phyloP scores from a whole-genome alignment of 2,888 invertebrate genomes.

The Melikaiella ostensackeni region DNA sequence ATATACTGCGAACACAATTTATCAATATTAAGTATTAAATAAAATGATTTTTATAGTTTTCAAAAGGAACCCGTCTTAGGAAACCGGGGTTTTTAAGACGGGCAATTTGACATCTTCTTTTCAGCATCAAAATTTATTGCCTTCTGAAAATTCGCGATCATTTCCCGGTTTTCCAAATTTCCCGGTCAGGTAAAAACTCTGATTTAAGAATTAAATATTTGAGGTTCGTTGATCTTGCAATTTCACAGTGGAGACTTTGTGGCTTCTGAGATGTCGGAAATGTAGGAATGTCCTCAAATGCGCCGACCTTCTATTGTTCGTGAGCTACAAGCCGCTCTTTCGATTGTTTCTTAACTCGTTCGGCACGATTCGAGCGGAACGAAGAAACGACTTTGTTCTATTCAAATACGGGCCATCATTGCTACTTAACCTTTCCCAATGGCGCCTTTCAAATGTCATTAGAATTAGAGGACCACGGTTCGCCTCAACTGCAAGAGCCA shows the following conservation, averaged over 20 bases:
- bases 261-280: conserved; percentile 29
- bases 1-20: no score
- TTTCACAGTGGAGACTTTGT: conserved; percentile 28
- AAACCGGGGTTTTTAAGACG: no score
- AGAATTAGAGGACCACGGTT: conserved; percentile 12
- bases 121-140: no score
- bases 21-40: no score
- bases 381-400: conserved; percentile 37
- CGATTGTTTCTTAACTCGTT: conserved; percentile 37
- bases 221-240: conserved; percentile 15
- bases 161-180: no score
- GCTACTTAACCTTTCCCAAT: conserved; percentile 38
- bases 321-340: conserved; percentile 33
- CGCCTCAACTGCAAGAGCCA: conserved; percentile 15
- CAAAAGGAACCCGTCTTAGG: no score
- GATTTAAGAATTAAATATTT: neutral
- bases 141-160: no score
- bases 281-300: conserved; percentile 36
- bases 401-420: conserved; percentile 35
- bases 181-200: neutral
- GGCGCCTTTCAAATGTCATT: conserved; percentile 26
- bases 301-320: conserved; percentile 38
- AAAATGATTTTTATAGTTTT: no score
- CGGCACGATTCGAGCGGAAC: conserved; percentile 35
- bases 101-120: no score